Evolutionary conservation across 2,797 vertebrate genomes (phyloP).

Genomic region (Tenualosa ilisha): DNA sequence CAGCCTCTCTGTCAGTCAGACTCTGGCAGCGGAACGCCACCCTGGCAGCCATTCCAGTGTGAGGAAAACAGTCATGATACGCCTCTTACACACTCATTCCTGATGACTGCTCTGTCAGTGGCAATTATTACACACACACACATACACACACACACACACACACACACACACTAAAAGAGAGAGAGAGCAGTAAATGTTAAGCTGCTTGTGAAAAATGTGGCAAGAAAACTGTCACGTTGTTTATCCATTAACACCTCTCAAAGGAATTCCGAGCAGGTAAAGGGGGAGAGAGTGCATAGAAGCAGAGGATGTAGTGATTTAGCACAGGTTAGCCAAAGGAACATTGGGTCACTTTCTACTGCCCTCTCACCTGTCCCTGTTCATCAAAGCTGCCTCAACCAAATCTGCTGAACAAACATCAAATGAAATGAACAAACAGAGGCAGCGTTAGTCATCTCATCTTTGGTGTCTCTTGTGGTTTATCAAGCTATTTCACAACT

Average conservation of each 20-base stretch:
- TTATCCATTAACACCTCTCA: background rate
- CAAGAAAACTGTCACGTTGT: background rate
- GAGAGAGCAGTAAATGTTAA: background rate
- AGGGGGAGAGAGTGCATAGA: background rate
- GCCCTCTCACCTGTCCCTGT: background rate
- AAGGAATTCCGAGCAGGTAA: background rate
- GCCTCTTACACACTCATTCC: conserved; percentile 3
- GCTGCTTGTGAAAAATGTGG: background rate
- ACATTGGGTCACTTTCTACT: background rate
- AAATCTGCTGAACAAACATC: background rate
- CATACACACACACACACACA: background rate
- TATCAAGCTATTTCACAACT: background rate
- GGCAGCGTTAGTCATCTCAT: background rate
- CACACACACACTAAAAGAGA: background rate
- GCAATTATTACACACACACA: conserved; percentile 4
- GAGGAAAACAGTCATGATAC: conserved; percentile 19
- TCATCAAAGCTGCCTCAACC: background rate
- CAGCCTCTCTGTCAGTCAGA: background rate
- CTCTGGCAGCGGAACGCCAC: background rate
- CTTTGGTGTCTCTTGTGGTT: background rate
- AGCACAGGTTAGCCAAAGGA: background rate
- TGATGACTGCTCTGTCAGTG: conserved; percentile 23
- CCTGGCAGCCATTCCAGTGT: background rate
- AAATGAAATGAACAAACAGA: background rate
- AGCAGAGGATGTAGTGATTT: background rate